Evolutionary conservation across 2,888 invertebrate genomes (phyloP), one percentile per base, ranked within the genome.

Genomic region (Maniola hyperantus): DNA sequence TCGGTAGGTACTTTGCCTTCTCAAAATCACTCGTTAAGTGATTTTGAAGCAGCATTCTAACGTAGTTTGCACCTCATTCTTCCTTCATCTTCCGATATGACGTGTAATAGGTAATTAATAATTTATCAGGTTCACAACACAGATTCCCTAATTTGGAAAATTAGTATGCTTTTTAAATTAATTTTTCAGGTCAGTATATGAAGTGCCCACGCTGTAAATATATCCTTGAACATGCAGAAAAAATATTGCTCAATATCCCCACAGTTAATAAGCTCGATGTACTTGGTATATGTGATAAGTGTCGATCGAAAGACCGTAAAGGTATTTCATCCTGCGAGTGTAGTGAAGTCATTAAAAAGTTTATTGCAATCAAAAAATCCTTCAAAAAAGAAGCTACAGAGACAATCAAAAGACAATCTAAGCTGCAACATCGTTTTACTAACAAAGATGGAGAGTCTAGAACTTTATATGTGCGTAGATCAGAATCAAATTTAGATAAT

Each of bases 221-320:
- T 64, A 78, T 79, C 66, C 71, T 83, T 67, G 74, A 82, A 69
- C 77, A 78, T 64, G 79, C 83, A n/a, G 74, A 80, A 70, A 77
- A 76, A 64, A 71, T 84, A 58, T 72, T 84, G 53, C 72, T 75
- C 68, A 77, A 73, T 68, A 65, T 80, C 50, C 73, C 78, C 50
- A 71, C 68, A 42, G 73, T 83, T 65, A 74, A 79, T 50, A 80
- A 71, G 72, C 79, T 79, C 11, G 74, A 76, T 67, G 72, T 83
- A n/a, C 73, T 79, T 64, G 80, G 82, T 46, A 73, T 89, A 67
- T 89, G 89, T 69, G 77, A 83, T 44, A 83, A 84, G 68, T 89
- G 89, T 72, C 78, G 71, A 61, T 68, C 64, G 8, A 78, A 77
- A 74, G 53, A 64, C 33, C 61, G 64, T 53, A 63, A 60, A 63